Base-by-base conservation (phyloP, 2,113 vertebrate genomes). In the Corythaixoides concolor region DNA sequence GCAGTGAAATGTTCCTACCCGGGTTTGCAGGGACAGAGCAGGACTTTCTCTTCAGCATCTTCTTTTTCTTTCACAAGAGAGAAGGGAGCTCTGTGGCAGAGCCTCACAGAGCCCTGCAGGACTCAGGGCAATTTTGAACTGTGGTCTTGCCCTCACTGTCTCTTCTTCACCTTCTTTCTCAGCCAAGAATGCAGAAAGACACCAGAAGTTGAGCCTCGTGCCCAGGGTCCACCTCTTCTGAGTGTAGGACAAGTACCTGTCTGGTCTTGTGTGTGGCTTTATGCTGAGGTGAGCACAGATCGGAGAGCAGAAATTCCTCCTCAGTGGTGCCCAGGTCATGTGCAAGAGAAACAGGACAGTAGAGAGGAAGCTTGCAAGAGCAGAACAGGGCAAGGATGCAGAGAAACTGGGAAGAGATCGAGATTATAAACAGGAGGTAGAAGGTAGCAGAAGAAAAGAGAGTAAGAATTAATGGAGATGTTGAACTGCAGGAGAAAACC, bases 161-260 rank as follows among this genome's bases (percentile, higher is more conserved):
- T 73, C 63, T 24, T 15, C 13, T 60, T 89, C 3, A 1, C 12
- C 16, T 70, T 76, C 70, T 69, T 64, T 21, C 24, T 35, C 37
- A 5, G 4, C 4, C 22, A 82, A 22, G 21, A 53, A 15, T 35
- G 5, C 12, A 76, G 35, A 79, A 60, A 62, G 12, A 37, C 24
- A n/a, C 0, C 0, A 11, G 23, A 76, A 60, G 15, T 2, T 62
- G 14, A 92, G 28, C 1, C 19, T 15, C 53, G 11, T 67, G 27
- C 13, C 12, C 23, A 73, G 33, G 10, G 9, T 89, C 16, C 52
- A 78, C 22, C 8, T 15, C 23, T 35, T 35, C 23, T 35, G 41
- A 53, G 37, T 24, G 17, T 6, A 82, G 66, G 27, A 63, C 10
- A 45, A 45, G 17, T 6, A 55, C 9, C 28, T 45, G 27, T 15